These are phyloP conservation scores for Crotalus tigris DNA, from an alignment of 2,113 vertebrate species.

Conservation along the genomic window DNA sequence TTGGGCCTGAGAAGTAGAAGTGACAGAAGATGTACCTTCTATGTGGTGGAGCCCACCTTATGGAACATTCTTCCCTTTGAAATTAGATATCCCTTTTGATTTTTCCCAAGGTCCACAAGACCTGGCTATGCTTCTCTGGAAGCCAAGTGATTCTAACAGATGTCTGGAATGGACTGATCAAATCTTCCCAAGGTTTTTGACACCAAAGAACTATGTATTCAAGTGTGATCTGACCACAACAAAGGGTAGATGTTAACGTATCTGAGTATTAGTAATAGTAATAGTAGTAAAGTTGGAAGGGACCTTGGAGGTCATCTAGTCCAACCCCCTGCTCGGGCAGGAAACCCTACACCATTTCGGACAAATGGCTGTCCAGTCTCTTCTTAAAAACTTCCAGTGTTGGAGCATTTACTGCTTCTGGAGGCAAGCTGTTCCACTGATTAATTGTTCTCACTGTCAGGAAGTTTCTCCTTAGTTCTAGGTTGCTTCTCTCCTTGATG, in stretches of 20 bases:
- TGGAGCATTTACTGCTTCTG: too few species aligned
- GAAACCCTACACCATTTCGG: too few species aligned
- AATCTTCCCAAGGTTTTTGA: background rate
- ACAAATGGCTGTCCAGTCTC: too few species aligned
- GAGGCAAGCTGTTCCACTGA: too few species aligned
- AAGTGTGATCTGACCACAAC: background rate
- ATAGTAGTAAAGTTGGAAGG: too few species aligned
- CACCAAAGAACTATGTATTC: background rate
- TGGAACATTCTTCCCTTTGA: background rate
- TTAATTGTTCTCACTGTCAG: too few species aligned
- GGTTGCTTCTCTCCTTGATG: too few species aligned
- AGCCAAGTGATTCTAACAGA: background rate
- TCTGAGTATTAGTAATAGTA: too few species aligned
- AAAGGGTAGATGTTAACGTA: background rate
- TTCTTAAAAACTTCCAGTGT: too few species aligned
- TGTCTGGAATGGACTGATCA: background rate
- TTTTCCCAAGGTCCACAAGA: background rate
- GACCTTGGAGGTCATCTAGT: too few species aligned
- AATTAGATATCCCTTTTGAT: background rate
- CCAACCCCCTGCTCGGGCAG: too few species aligned
- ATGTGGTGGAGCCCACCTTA: background rate
- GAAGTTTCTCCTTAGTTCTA: too few species aligned
- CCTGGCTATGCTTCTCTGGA: background rate
- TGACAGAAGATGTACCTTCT: background rate
- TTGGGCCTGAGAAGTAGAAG: background rate